Evolutionary conservation across 2,888 invertebrate species (phyloP).

Genomic region (Rhyacophila evoluta): DNA sequence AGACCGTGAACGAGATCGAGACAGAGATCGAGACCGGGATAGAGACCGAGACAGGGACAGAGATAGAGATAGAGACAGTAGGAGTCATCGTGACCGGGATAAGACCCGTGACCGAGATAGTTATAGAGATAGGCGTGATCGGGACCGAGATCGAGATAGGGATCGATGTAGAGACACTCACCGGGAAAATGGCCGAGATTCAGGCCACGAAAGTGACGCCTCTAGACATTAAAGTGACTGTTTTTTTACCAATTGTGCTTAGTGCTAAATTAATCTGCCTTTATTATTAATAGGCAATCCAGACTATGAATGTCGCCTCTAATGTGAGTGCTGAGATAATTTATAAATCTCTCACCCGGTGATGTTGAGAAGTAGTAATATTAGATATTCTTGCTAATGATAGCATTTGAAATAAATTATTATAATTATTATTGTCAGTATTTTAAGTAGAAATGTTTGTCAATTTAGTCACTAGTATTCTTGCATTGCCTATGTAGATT

Average conservation of each 20-base stretch:
- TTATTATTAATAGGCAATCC: slow-evolving; percentile 45
- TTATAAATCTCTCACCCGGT: neutral
- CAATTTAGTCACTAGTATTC: slow-evolving; percentile 10
- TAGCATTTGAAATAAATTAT: neutral
- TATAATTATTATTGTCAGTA: slow-evolving; percentile 1
- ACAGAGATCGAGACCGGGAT: slow-evolving; percentile 56
- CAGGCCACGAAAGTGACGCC: slow-evolving; percentile 69
- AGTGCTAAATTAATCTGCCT: slow-evolving; percentile 50
- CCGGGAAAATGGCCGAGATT: slow-evolving; percentile 65
- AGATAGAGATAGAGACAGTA: slow-evolving; percentile 62
- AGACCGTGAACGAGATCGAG: slow-evolving; percentile 38
- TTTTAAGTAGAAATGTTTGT: slow-evolving; percentile 14
- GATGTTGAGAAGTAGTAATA: neutral
- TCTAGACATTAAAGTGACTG: slow-evolving; percentile 62
- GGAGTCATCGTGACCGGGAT: slow-evolving; percentile 37
- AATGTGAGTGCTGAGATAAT: neutral
- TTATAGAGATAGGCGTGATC: slow-evolving; percentile 47
- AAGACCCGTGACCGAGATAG: slow-evolving; percentile 40
- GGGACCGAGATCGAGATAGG: slow-evolving; percentile 59
- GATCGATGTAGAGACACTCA: slow-evolving; percentile 60
- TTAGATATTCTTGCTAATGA: neutral
- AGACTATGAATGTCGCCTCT: neutral
- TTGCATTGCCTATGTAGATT: slow-evolving; percentile 10
- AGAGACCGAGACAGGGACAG: slow-evolving; percentile 57
- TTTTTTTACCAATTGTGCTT: slow-evolving; percentile 27